Conservation (phyloP, 1,140 invertebrate genomes). For the Zaprionus camerounensis region DNA sequence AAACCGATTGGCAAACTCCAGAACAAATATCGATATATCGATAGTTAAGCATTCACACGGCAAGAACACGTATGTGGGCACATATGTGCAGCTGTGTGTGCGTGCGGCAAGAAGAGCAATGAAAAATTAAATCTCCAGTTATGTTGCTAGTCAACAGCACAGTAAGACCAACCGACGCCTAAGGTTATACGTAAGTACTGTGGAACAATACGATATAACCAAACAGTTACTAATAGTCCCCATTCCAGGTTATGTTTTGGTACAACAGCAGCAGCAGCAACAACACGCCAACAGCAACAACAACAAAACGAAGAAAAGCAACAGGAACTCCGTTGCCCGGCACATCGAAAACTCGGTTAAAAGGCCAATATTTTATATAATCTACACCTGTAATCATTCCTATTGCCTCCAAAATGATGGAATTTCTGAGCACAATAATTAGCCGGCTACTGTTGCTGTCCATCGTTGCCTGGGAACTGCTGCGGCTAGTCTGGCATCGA, state of each 20-base stretch:
- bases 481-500: constrained; percentile 47
- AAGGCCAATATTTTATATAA: constrained; percentile 12
- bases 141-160: constrained; percentile 30
- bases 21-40: constrained; percentile 1
- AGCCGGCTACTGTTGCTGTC: constrained; percentile 51
- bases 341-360: constrained; percentile 19
- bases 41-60: constrained; percentile 9
- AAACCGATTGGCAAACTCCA: background rate
- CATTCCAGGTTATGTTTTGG: constrained; percentile 46
- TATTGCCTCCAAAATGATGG: constrained; percentile 45
- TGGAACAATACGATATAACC: background rate
- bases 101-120: constrained; percentile 33
- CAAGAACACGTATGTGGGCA: constrained; percentile 37
- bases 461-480: constrained; percentile 46
- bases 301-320: constrained; percentile 39
- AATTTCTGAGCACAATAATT: constrained; percentile 50
- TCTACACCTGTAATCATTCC: constrained; percentile 42
- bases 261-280: constrained; percentile 22
- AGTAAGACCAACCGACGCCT: constrained; percentile 22
- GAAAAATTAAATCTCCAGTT: constrained; percentile 35
- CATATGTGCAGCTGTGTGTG: constrained; percentile 8
- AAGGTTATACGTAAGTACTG: constrained; percentile 30
- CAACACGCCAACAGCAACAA: constrained; percentile 21
- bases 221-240: background rate
- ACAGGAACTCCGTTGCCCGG: constrained; percentile 47